phyloP scores from a whole-genome alignment of 2,888 invertebrate genomes.

The Orthonevra nobilis region DNA sequence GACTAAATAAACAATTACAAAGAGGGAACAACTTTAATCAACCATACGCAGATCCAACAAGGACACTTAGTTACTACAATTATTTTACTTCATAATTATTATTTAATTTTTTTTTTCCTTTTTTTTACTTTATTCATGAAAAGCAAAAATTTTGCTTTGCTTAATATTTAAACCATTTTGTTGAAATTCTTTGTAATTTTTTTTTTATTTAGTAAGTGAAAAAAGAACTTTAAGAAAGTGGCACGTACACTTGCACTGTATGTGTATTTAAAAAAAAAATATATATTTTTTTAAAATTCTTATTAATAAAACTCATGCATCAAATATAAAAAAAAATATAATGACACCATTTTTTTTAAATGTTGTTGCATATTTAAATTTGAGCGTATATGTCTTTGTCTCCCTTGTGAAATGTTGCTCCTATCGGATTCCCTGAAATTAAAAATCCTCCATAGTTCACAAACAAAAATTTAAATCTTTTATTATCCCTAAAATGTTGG shows the following conservation, averaged over 20 bases:
- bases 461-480: background rate
- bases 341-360: too few species aligned
- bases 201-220: slow-evolving; percentile 24
- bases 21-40: slow-evolving; percentile 42
- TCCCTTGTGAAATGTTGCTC: background rate
- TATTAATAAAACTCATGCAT: slow-evolving; percentile 19
- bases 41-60: slow-evolving; percentile 66
- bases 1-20: slow-evolving; percentile 3
- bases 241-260: slow-evolving; percentile 30
- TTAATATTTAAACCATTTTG: slow-evolving; percentile 31
- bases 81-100: slow-evolving; percentile 41
- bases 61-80: slow-evolving; percentile 62
- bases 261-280: slow-evolving; percentile 13
- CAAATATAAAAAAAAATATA: too few species aligned
- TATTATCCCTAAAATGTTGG: slow-evolving; percentile 27
- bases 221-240: background rate
- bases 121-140: slow-evolving; percentile 3
- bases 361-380: too few species aligned
- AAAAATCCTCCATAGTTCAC: background rate
- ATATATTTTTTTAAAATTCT: slow-evolving; percentile 19
- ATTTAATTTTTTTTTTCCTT: slow-evolving; percentile 16
- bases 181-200: slow-evolving; percentile 29
- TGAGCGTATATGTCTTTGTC: slow-evolving; percentile 1
- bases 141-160: slow-evolving; percentile 40
- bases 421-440: background rate